Evolutionary conservation across 2,797 vertebrate species (phyloP).

Genomic region (Glossophaga mutica): DNA sequence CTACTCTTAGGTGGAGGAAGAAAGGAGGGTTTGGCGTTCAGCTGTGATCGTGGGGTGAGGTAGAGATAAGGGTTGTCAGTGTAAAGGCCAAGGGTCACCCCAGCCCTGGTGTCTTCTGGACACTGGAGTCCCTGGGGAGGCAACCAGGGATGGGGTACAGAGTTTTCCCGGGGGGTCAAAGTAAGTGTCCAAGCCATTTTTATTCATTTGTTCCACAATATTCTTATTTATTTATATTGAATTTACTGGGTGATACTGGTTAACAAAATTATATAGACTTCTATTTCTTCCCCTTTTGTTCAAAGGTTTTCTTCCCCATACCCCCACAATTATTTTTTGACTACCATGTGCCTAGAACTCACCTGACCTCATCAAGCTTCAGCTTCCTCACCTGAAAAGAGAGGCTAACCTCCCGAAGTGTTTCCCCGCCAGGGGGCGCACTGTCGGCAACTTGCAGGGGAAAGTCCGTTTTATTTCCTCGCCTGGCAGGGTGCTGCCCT

Average conservation of each 20-base stretch:
- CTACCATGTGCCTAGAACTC: neutral
- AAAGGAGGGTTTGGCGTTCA: neutral
- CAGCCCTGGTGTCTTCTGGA: neutral
- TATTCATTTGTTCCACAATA: neutral
- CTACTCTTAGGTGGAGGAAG: neutral
- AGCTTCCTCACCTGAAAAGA: neutral
- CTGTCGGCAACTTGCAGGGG: neutral
- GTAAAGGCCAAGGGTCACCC: neutral
- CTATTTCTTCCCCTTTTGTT: no score
- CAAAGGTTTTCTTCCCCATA: no score
- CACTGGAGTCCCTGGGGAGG: neutral
- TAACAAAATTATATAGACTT: no score
- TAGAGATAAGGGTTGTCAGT: neutral
- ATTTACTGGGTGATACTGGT: no score
- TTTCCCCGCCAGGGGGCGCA: neutral
- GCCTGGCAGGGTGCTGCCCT: neutral
- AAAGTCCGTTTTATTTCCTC: neutral
- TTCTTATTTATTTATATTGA: no score
- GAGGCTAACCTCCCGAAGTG: no score
- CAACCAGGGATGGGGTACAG: neutral
- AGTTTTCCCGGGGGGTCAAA: neutral
- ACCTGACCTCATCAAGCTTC: neutral
- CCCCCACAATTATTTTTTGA: neutral
- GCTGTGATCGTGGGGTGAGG: neutral
- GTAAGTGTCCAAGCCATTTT: neutral